Evolutionary conservation across 1,140 invertebrate genomes (phyloP).

Genomic region (Homalodisca vitripennis): DNA sequence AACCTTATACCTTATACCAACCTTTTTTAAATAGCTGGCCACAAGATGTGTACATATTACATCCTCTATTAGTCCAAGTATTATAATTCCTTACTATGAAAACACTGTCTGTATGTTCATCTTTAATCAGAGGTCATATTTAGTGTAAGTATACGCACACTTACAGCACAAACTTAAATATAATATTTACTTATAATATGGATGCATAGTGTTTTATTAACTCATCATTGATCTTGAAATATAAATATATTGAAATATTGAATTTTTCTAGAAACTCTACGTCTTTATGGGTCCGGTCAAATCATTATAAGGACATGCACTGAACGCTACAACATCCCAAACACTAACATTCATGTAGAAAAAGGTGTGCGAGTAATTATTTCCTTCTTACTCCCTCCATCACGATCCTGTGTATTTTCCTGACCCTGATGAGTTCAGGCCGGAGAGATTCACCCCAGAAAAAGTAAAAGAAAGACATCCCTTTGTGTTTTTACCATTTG

Average conservation of each 20-base stretch:
- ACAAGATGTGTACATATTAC: no score
- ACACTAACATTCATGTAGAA: conserved; percentile 46
- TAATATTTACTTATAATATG: not conserved
- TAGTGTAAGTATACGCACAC: not conserved
- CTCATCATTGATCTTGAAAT: not conserved
- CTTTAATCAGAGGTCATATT: not conserved
- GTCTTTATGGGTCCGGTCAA: conserved; percentile 37
- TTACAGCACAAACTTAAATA: not conserved
- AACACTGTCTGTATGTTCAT: not conserved
- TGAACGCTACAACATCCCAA: conserved; percentile 33
- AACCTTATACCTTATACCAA: no score
- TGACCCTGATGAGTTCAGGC: conserved; percentile 57
- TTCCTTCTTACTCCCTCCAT: conserved; percentile 57
- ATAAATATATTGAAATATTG: not conserved
- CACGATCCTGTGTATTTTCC: conserved; percentile 60
- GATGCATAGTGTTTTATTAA: not conserved
- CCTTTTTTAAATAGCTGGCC: no score
- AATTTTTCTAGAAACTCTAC: conserved; percentile 40
- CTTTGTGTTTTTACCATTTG: conserved; percentile 59
- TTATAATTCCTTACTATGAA: not conserved
- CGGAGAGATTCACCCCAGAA: conserved; percentile 63
- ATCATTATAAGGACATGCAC: conserved; percentile 31
- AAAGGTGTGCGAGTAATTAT: conserved; percentile 56
- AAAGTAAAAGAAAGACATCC: conserved; percentile 47
- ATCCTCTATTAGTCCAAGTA: no score